Conservation (phyloP, 1,140 invertebrate species). For the Brachionus calyciflorus region DNA sequence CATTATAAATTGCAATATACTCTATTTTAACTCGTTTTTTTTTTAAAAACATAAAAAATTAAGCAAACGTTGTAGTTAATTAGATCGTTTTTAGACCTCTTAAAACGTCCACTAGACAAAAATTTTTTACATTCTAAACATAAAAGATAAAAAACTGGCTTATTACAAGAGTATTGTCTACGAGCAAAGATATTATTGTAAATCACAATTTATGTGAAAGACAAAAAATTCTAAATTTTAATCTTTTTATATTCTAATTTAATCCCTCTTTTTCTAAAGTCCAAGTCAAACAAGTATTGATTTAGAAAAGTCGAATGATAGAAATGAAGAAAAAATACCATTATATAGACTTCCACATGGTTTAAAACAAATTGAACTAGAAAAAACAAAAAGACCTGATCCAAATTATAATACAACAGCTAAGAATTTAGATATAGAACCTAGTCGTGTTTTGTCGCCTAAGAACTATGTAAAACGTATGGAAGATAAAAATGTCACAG, state of each 20-base stretch:
- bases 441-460: constrained; percentile 9
- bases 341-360: constrained; percentile 16
- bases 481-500: neutral
- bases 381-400: constrained; percentile 27
- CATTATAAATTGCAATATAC: too few species aligned
- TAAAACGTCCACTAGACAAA: too few species aligned
- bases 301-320: neutral
- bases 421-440: neutral
- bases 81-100: too few species aligned
- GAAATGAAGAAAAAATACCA: neutral
- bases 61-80: too few species aligned
- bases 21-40: too few species aligned
- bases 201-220: too few species aligned
- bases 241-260: too few species aligned
- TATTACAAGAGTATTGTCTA: too few species aligned
- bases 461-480: neutral
- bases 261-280: constrained; percentile 2
- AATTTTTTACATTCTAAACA: too few species aligned
- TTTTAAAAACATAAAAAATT: too few species aligned
- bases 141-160: too few species aligned
- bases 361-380: neutral
- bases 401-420: constrained; percentile 34
- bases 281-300: neutral
- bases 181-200: too few species aligned
- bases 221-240: neutral